These are phyloP conservation scores for Hirtodrosophila confusa DNA, from an alignment of 2,888 invertebrate genomes.

Conservation along the genomic window DNA sequence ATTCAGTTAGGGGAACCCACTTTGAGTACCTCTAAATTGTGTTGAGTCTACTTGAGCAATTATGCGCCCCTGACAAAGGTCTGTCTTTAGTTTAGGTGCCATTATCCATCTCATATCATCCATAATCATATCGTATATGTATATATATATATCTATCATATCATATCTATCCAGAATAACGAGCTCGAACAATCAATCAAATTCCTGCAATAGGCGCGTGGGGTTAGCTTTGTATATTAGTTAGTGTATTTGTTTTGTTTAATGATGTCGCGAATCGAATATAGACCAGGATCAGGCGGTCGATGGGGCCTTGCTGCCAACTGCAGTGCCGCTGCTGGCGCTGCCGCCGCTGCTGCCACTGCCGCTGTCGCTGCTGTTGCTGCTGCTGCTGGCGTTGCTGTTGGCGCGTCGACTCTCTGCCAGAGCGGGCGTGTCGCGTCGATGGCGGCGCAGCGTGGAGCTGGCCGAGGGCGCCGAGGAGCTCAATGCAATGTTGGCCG, in stretches of 20 bases:
- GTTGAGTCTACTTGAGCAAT: constrained; percentile 59
- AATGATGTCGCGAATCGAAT: constrained; percentile 51
- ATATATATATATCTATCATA: constrained; percentile 46
- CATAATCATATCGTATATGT: constrained; percentile 23
- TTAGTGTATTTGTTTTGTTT: constrained; percentile 30
- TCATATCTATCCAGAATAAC: constrained; percentile 56
- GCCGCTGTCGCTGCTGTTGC: constrained; percentile 34
- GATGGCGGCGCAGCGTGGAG: constrained; percentile 76
- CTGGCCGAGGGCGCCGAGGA: constrained; percentile 81
- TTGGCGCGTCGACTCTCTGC: constrained; percentile 61
- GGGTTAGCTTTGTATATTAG: constrained; percentile 63
- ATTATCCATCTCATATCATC: constrained; percentile 18
- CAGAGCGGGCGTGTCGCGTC: constrained; percentile 59
- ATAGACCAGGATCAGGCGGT: constrained; percentile 82
- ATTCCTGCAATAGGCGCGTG: constrained; percentile 75
- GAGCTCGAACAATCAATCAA: constrained; percentile 70
- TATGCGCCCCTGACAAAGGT: constrained; percentile 34
- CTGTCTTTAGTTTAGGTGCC: constrained; percentile 21
- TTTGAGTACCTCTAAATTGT: constrained; percentile 10
- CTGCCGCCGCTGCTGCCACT: constrained; percentile 38
- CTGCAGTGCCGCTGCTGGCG: constrained; percentile 20
- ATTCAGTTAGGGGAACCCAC: constrained; percentile 11
- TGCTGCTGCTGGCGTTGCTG: constrained; percentile 67
- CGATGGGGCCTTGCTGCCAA: constrained; percentile 60
- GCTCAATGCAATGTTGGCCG: constrained; percentile 77